These are phyloP conservation scores for Dascillus cervinus DNA, from an alignment of 2,888 invertebrate genomes.

Conservation along the genomic window DNA sequence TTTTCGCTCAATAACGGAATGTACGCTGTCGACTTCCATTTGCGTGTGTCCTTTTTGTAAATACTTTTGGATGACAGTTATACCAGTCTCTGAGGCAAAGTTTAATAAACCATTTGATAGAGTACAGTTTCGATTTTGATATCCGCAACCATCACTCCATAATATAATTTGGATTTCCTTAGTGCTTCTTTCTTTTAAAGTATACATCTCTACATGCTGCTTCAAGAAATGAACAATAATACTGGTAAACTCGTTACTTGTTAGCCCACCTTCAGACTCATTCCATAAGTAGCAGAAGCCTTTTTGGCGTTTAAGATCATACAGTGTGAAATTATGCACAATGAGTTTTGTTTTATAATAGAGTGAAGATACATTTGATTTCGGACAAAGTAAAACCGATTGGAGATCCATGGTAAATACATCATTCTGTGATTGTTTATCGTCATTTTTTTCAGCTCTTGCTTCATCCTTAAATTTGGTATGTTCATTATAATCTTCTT, in stretches of 20 bases:
- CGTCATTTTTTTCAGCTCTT: constrained; percentile 6
- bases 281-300: constrained; percentile 20
- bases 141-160: constrained; percentile 26
- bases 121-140: constrained; percentile 25
- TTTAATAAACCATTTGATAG: constrained; percentile 24
- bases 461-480: constrained; percentile 8
- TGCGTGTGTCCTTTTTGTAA: constrained; percentile 27
- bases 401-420: constrained; percentile 10
- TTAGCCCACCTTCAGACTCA: constrained; percentile 16
- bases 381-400: constrained; percentile 9
- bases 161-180: constrained; percentile 14
- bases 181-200: too few species aligned
- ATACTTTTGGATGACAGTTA: constrained; percentile 24
- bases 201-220: background rate
- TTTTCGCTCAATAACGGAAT: constrained; percentile 21
- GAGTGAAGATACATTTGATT: constrained; percentile 8
- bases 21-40: constrained; percentile 27
- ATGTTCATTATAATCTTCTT: too few species aligned
- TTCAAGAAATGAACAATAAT: constrained; percentile 11
- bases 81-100: constrained; percentile 14
- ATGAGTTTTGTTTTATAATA: constrained; percentile 21
- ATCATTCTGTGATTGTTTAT: constrained; percentile 6
- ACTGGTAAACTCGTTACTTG: constrained; percentile 17
- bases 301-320: constrained; percentile 14
- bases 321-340: constrained; percentile 22